These are phyloP conservation scores for Trichopria drosophilae DNA, from an alignment of 2,888 invertebrate species.

Conservation along the genomic window DNA sequence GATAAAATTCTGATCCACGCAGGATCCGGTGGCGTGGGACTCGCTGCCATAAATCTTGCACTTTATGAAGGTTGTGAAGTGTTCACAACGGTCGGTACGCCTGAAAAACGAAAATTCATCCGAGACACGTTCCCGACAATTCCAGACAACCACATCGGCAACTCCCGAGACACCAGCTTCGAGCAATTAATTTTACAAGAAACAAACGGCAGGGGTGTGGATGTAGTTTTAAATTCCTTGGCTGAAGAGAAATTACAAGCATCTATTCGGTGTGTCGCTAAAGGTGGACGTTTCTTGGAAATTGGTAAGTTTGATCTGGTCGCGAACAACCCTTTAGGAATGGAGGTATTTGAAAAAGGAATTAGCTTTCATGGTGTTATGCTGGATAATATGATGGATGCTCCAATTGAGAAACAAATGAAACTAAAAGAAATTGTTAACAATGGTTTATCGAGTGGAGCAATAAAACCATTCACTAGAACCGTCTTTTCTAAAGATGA, in stretches of 20 bases:
- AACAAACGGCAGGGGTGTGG: conserved; percentile 62
- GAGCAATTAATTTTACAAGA: conserved; percentile 75
- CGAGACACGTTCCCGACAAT: conserved; percentile 61
- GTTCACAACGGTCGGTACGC: conserved; percentile 65
- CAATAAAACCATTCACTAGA: conserved; percentile 70
- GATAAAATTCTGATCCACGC: conserved; percentile 56
- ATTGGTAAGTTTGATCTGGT: too few species aligned
- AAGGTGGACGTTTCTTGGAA: conserved; percentile 62
- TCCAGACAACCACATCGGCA: conserved; percentile 71
- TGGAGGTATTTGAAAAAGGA: conserved; percentile 35
- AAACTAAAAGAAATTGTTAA: conserved; percentile 63
- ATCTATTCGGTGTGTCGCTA: conserved; percentile 57
- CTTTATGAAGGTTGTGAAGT: conserved; percentile 63
- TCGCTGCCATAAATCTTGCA: conserved; percentile 68
- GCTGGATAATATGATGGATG: conserved; percentile 28
- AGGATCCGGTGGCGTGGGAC: conserved; percentile 67
- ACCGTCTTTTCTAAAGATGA: conserved; percentile 67
- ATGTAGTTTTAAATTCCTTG: conserved; percentile 62
- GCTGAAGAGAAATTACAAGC: conserved; percentile 84
- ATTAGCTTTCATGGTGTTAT: conserved; percentile 56
- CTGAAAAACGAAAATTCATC: conserved; percentile 62
- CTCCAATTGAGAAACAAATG: conserved; percentile 63
- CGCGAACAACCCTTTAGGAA: conserved; percentile 60
- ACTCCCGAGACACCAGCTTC: conserved; percentile 81
- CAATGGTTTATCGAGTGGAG: conserved; percentile 67